Conservation (phyloP, 2,888 invertebrate species). For the Cynaeus angustus region DNA sequence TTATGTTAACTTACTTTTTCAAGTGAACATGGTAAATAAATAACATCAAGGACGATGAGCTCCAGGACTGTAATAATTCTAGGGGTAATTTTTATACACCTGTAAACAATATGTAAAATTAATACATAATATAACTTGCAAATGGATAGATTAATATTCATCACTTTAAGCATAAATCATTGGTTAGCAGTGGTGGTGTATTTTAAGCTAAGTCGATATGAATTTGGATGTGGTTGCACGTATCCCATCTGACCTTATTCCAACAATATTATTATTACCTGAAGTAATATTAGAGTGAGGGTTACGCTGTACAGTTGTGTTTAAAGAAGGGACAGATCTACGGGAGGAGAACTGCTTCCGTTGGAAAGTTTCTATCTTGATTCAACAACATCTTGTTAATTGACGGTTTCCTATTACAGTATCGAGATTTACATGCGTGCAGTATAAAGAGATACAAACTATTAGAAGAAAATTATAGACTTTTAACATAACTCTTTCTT, state of each 20-base stretch:
- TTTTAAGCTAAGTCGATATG: constrained; percentile 33
- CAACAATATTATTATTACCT: constrained; percentile 36
- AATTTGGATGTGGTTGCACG: constrained; percentile 11
- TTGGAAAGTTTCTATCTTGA: constrained; percentile 27
- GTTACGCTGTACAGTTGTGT: no score
- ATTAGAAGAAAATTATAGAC: constrained; percentile 14
- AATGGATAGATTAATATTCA: constrained; percentile 37
- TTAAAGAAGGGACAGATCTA: constrained; percentile 1
- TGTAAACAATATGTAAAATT: constrained; percentile 39
- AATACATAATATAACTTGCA: constrained; percentile 34
- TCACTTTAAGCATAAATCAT: constrained; percentile 27
- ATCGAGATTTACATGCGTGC: constrained; percentile 19
- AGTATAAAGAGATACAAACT: constrained; percentile 12
- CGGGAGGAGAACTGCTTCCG: constrained; percentile 22
- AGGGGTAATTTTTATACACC: background rate
- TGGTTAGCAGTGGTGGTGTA: constrained; percentile 34
- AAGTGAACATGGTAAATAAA: constrained; percentile 6
- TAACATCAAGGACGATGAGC: background rate
- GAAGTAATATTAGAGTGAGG: constrained; percentile 42
- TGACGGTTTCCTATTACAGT: constrained; percentile 36
- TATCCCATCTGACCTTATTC: background rate
- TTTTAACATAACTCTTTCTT: background rate
- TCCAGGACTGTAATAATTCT: no score
- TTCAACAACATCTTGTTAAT: constrained; percentile 32
- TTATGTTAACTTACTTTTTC: no score